Base-by-base conservation (phyloP, 2,888 invertebrate genomes). In the Eristalis pertinax region DNA sequence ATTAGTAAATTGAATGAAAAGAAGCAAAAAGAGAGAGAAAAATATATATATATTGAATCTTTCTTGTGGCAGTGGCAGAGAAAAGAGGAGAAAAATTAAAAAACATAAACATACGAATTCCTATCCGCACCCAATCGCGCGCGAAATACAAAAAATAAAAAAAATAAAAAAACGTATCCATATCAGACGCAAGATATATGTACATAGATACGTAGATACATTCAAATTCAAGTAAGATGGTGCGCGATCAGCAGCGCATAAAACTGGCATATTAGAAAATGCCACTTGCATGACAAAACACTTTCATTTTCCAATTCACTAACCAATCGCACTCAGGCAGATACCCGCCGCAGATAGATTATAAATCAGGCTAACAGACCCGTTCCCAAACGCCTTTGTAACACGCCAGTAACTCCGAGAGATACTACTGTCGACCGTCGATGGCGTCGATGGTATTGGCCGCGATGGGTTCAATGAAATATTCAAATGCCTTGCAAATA, bases 261-360 rank as follows among this genome's bases (percentile, higher is more conserved):
- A 69, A 81, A 75, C 41, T 68, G 19, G 68, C 63, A 26, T 69
- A 65, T 77, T 73, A 64, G 76, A 85, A 81, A 85, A 73, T 85
- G 82, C 77, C 85, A 85, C 81, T 82, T 77, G 81, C 82, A 81
- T 85, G 85, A 85, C 68, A 85, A 85, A 85, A 85, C 73, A 82
- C 85, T 85, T 85, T 85, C 85, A 78, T 85, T 85, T 85, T 85
- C 74, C 77, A 74, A 65, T 65, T 85, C 73, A 81, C 73, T 65
- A 65, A 77, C 72, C 73, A 69, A 32, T 72, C 56, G 75, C 83
- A 67, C 62, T 68, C 41, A 29, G 50, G 26, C 77, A 56, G 67
- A 43, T 29, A 29, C 38, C 13, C 13, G 26, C 10, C 24, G 60
- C 58, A 67, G 43, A 67, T 62, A 58, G 69, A 75, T 63, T 73